Evolutionary conservation across 1,140 invertebrate genomes (phyloP), one percentile per base, ranked within the genome.

Genomic region (Pantala flavescens): DNA sequence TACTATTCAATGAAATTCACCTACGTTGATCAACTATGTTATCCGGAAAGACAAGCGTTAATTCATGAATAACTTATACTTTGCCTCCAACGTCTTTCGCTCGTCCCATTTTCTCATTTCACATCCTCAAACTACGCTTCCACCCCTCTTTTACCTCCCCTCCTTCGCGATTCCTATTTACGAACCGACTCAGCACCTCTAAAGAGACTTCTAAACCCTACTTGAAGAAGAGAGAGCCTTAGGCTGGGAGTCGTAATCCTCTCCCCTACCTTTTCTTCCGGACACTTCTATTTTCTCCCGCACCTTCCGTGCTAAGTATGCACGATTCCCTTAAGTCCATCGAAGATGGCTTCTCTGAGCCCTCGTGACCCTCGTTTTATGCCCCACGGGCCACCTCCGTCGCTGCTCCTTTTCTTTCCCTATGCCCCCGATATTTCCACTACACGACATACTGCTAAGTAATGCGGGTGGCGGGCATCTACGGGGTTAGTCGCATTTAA

Each of bases 331-430:
- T 63, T 16, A 63, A 63, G 49, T 63, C 49, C 49, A 63, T 63
- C 49, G 49, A 63, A 63, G 28, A 36, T 36, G 49, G 49, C 49
- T 63, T 21, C 14, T 16, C 49, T 19, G 49, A 21, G 28, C 49
- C 49, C n/a, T 63, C 49, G 49, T 63, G 49, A 63, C 49, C 16
- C 49, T 63, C 49, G n/a, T 63, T 63, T 63, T 63, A 63, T 63
- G 49, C 49, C 49, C n/a, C 49, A 16, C n/a, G 49, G 49, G 14
- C 49, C 49, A 63, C 49, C 49, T 21, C 12, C 49, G n/a, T 19
- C 49, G n/a, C n/a, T 16, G 10, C 16, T 49, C 43, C 16, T 11
- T 49, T 49, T 49, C 43, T 11, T 16, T 49, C 43, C n/a, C 5
- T 63, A 63, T 36, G 49, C 49, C 49, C 49, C 49, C n/a, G 49